phyloP scores from a whole-genome alignment of 1,140 invertebrate genomes.

The Trachymyrmex cornetzi region DNA sequence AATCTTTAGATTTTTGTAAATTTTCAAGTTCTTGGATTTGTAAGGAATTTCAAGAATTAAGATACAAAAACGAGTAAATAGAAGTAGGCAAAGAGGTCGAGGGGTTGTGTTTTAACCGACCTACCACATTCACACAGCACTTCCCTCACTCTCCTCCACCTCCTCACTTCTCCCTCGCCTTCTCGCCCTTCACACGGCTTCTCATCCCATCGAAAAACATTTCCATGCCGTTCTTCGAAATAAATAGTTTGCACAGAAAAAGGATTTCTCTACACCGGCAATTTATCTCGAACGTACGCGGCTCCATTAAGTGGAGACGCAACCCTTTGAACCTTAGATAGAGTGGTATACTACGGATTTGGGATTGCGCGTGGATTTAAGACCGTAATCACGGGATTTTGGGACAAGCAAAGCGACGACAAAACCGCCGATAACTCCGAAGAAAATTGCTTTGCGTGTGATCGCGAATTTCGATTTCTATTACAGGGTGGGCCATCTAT shows the following conservation, averaged over 20 bases:
- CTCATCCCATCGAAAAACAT: conserved; percentile 71
- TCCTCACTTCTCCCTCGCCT: not conserved
- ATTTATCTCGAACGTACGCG: conserved; percentile 72
- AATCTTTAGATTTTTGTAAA: conserved; percentile 5
- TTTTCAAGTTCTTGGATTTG: conserved; percentile 6
- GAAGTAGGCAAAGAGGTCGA: conserved; percentile 18
- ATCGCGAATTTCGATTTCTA: conserved; percentile 12
- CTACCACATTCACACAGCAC: conserved; percentile 49
- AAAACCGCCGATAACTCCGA: conserved; percentile 33
- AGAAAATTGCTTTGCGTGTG: conserved; percentile 41
- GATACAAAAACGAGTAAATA: conserved; percentile 48
- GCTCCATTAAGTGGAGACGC: conserved; percentile 73
- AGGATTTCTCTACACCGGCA: conserved; percentile 68
- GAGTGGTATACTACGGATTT: conserved; percentile 59
- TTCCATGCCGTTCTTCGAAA: conserved; percentile 64
- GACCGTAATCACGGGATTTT: conserved; percentile 47
- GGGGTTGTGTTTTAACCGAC: conserved; percentile 50
- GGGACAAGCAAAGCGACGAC: conserved; percentile 17
- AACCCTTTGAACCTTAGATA: conserved; percentile 64
- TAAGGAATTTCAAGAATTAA: conserved; percentile 41
- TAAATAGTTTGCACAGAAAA: conserved; percentile 75
- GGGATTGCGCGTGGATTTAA: conserved; percentile 61
- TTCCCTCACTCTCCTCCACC: not conserved
- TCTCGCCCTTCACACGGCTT: conserved; percentile 11
- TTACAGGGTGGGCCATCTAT: too few species aligned